Conservation (phyloP, 23 tunicate species). For the Ciona savignyi region DNA sequence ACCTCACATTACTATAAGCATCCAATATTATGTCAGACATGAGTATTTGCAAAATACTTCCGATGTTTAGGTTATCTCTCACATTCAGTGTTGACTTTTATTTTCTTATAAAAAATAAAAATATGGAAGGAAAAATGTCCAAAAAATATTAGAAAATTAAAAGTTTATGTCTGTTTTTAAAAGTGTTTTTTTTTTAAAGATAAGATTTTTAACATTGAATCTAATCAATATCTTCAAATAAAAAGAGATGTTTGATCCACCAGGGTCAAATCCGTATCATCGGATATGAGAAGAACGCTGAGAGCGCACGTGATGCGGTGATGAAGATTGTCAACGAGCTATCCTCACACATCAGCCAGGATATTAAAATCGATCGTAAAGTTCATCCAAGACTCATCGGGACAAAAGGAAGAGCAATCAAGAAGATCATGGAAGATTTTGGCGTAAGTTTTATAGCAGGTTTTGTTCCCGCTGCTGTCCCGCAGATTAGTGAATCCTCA, state of each 20-base stretch:
- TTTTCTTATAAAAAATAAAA: too few relatives aligned
- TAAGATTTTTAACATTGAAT: neutral
- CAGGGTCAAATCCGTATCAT: slow-evolving; percentile 87
- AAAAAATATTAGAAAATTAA: neutral
- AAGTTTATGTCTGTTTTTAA: neutral
- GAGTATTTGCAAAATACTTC: too few relatives aligned
- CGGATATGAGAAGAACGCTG: slow-evolving; percentile 87
- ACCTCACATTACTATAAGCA: too few relatives aligned
- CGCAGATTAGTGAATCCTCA: too few relatives aligned
- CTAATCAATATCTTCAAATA: neutral
- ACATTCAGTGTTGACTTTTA: too few relatives aligned
- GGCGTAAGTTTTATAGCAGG: slow-evolving; percentile 51
- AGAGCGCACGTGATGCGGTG: slow-evolving; percentile 65
- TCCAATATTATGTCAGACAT: too few relatives aligned
- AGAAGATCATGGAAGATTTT: slow-evolving; percentile 95
- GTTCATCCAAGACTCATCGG: slow-evolving; percentile 98
- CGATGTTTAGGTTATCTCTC: too few relatives aligned
- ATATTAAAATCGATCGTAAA: slow-evolving; percentile 82
- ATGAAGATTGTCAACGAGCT: slow-evolving; percentile 66
- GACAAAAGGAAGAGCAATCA: slow-evolving; percentile 81
- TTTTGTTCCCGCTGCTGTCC: too few relatives aligned
- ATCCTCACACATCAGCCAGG: slow-evolving; percentile 95
- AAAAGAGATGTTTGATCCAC: neutral
- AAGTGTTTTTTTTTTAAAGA: neutral
- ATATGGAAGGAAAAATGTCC: too few relatives aligned